A percentile compares a stretch with the other conserved stretches of the same genome.
Evolutionary conservation across 2,113 vertebrate species (phyloP).

Genomic region (Neodon shergylaensis): DNA sequence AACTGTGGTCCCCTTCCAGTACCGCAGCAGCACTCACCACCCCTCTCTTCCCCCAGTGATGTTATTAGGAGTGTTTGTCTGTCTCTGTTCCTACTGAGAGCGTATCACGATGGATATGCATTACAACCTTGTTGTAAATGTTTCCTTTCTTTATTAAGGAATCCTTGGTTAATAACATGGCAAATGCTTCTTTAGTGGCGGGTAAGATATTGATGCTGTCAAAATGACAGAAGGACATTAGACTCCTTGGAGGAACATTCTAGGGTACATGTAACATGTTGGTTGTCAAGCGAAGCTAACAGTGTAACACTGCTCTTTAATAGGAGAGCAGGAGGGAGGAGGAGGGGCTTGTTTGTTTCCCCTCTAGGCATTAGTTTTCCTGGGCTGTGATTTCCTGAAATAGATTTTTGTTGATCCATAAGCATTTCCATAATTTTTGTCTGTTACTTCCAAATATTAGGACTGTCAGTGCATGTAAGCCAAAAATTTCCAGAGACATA

Average conservation of each 20-base stretch:
- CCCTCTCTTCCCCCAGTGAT: background rate
- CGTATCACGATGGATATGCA: background rate
- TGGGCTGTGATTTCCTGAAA: slow-evolving; percentile 5
- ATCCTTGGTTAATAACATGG: background rate
- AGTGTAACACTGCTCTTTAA: background rate
- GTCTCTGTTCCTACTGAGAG: background rate
- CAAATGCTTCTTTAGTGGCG: background rate
- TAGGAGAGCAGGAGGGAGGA: background rate
- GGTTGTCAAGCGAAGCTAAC: background rate
- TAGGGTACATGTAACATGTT: background rate
- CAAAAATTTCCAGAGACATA: background rate
- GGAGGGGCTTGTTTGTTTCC: background rate
- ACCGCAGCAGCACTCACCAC: background rate
- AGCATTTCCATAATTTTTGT: slow-evolving; percentile 22
- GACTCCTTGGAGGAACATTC: background rate
- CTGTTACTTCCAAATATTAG: slow-evolving; percentile 12
- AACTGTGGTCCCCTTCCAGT: background rate
- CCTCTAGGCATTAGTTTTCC: background rate
- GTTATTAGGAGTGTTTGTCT: background rate
- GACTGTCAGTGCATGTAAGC: background rate
- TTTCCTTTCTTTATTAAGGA: background rate
- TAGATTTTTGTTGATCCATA: slow-evolving; percentile 40
- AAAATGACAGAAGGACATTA: background rate
- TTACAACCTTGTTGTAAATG: background rate
- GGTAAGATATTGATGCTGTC: background rate